Base-by-base conservation (phyloP, 2,113 vertebrate genomes). In the Carettochelys insculpta region DNA sequence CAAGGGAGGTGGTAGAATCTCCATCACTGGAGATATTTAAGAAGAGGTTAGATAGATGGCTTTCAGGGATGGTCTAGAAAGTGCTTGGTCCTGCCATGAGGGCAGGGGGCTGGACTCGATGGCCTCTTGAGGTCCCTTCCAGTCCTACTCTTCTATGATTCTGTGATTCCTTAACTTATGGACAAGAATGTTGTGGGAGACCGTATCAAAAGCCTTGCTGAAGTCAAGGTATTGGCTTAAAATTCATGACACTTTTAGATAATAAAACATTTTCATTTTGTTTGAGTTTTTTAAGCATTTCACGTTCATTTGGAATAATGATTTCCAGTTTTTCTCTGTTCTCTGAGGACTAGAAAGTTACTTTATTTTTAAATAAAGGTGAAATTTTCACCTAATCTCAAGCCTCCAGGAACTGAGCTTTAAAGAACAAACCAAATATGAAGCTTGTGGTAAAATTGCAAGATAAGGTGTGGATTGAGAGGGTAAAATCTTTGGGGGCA, bases 281-380 rank as follows among this genome's bases (percentile, higher is more conserved):
- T 77, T 82, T 85, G 6, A 27, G 3, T 86, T 92, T 56, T 83
- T 76, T 78, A 51, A 83, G 80, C 11, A 8, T 34, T 1, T 27
- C 41, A 8, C 48, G 10, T 82, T 82, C 5, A 38, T 5, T 68
- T 47, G 47, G 5, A 58, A 24, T 43, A 78, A 1, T 41, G 38
- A 90, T 91, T 93, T 88, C 84, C 50, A 85, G 13, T 87, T 94
- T 94, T 34, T 86, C 78, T 96, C 56, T 87, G 50, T 45, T 52
- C 41, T 41, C 31, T 31, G 41, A 88, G 34, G 50, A 75, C 50
- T 38, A 94, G 86, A 94, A 87, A 43, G 43, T 90, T 85, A 1
- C 38, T 90, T 91, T 79, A 38, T 68, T 58, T 58, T 58, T 31
- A 58, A 68, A 68, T 68, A 38, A 38, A 19, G 8, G n/a, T 38